phyloP scores from a whole-genome alignment of 2,888 invertebrate species.

The Gnatocerus cornutus region DNA sequence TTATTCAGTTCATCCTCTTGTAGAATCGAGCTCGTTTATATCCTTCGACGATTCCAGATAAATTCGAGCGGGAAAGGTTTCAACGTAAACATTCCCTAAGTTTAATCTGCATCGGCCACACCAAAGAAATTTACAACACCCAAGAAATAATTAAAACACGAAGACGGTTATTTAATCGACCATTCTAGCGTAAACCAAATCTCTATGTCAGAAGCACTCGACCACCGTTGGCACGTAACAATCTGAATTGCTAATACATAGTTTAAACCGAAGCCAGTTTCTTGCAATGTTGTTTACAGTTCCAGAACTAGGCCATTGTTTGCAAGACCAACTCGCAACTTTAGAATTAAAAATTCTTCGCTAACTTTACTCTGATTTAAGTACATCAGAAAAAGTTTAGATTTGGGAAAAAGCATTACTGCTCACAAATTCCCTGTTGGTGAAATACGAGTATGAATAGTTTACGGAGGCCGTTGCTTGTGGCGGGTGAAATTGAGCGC shows the following conservation, averaged over 20 bases:
- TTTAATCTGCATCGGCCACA: not conserved
- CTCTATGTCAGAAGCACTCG: not conserved
- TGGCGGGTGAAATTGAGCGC: constrained; percentile 61
- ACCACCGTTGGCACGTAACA: constrained; percentile 9
- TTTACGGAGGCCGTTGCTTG: constrained; percentile 49
- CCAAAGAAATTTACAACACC: not conserved
- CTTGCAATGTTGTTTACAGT: constrained; percentile 34
- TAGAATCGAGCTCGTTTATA: constrained; percentile 34
- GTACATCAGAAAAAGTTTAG: constrained; percentile 10
- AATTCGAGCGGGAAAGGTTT: not conserved
- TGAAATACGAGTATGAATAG: constrained; percentile 41
- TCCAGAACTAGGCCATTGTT: constrained; percentile 18
- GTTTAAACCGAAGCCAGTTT: constrained; percentile 21
- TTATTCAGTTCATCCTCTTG: constrained; percentile 39
- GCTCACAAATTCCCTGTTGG: constrained; percentile 21
- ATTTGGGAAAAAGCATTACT: constrained; percentile 28
- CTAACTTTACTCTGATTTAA: not conserved
- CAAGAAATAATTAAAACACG: not conserved
- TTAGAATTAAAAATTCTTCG: not conserved
- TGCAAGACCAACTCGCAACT: constrained; percentile 3
- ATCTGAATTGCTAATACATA: constrained; percentile 33
- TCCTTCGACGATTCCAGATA: constrained; percentile 27
- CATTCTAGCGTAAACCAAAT: constrained; percentile 3
- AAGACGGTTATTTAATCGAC: constrained; percentile 11
- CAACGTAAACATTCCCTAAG: not conserved